phyloP scores from a whole-genome alignment of 2,797 vertebrate species.

The Balearica regulorum region DNA sequence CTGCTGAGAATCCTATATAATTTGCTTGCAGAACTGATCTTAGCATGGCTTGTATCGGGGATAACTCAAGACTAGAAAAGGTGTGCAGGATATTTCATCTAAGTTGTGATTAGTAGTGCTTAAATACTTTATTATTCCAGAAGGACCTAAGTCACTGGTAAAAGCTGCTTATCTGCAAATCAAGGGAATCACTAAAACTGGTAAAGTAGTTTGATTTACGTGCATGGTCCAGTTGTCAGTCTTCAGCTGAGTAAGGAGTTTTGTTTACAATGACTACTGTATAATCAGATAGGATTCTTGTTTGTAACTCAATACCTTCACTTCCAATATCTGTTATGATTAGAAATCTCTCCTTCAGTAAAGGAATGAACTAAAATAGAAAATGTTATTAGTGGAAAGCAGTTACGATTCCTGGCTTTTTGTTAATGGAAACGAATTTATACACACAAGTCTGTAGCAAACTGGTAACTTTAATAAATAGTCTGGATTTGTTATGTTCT shows the following conservation, averaged over 20 bases:
- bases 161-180: neutral
- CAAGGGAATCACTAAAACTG: neutral
- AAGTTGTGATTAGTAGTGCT: neutral
- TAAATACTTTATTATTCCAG: neutral
- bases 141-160: neutral
- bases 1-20: no score
- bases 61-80: neutral
- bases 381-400: neutral
- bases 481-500: neutral
- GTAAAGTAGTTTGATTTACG: neutral
- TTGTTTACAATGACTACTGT: neutral
- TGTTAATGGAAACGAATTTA: neutral
- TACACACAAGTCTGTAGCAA: neutral
- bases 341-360: neutral
- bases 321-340: neutral
- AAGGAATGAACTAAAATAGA: neutral
- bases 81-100: neutral
- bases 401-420: neutral
- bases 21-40: neutral
- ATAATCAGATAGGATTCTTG: neutral
- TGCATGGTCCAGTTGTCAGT: neutral
- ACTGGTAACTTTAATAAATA: neutral
- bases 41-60: neutral
- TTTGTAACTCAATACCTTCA: neutral
- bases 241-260: neutral